Base-by-base conservation (phyloP, 2,113 vertebrate genomes). In the Embiotoca jacksoni region DNA sequence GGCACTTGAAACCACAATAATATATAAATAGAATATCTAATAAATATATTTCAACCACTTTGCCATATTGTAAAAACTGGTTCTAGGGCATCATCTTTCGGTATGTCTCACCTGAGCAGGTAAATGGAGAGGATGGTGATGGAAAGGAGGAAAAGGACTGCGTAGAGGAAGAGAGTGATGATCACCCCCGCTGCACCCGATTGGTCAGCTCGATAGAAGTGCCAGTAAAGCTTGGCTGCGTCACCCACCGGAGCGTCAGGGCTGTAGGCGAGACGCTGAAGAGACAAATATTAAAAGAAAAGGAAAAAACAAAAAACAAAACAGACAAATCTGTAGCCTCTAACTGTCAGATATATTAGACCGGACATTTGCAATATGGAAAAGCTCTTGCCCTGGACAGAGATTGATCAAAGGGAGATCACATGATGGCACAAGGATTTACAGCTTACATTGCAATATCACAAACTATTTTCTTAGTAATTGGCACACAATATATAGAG, bases 171-270 rank as follows among this genome's bases (percentile, higher is more conserved):
- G 52, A 96, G 41, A 0, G 96, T 99, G 91, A 99, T 93, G 80
- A 96, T 41, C 64, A 92, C 87, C 15, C 97, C 97, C 0, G 94
- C 92, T 58, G 94, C 71, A 11, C 95, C 96, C 0, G 96, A 96
- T 67, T 94, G 92, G 15, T 93, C 92, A 6, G 72, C 91, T 82
- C 93, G 92, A 65, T 93, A 78, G 78, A 99, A 98, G 63, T 94
- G 92, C 97, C 98, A 98, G 87, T 97, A 97, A 33, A 99, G 95
- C 70, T 99, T 99, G 30, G 96, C 96, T 46, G 95, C 96, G 14
- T 99, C 98, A 6, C 95, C 97, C 57, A 95, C 90, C 8, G 97
- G 96, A 52, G 87, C 84, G 7, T 97, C 95, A 6, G 91, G 87
- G n/a, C 87, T 93, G 82, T 93, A 94, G 37, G 86, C 71, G 63